These are phyloP conservation scores for Apostichopus leukothele DNA, from an alignment of 53 echinoderm and acorn worm genomes.

Conservation along the genomic window DNA sequence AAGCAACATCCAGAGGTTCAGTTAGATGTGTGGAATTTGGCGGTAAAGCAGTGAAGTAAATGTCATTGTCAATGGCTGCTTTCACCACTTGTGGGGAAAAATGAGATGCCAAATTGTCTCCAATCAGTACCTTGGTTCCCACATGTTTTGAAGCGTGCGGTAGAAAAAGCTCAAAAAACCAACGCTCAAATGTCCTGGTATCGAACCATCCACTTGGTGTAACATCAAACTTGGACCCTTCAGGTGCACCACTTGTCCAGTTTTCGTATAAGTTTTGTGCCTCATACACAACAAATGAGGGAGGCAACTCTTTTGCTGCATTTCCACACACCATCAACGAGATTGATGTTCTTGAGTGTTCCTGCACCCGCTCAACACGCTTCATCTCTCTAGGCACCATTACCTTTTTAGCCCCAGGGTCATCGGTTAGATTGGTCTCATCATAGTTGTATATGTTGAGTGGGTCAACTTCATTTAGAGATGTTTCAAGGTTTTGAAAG, in stretches of 20 bases:
- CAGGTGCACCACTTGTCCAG: constrained; percentile 22
- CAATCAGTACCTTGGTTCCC: constrained; percentile 16
- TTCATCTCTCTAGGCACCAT: not conserved
- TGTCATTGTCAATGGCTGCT: constrained; percentile 40
- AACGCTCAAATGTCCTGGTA: not conserved
- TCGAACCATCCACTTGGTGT: constrained; percentile 28
- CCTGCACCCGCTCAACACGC: not conserved
- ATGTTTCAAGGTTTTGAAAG: not conserved
- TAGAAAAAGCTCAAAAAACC: constrained; percentile 8
- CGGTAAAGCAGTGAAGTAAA: constrained; percentile 53
- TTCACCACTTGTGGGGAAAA: constrained; percentile 46
- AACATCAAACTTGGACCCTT: constrained; percentile 1
- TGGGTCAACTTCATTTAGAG: not conserved
- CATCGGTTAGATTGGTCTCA: constrained; percentile 39
- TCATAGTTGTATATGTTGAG: not conserved
- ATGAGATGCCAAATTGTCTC: constrained; percentile 46
- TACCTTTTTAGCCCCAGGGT: constrained; percentile 23
- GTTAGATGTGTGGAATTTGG: constrained; percentile 48
- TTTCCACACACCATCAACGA: constrained; percentile 13
- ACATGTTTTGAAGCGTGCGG: not conserved
- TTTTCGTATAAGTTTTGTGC: not conserved
- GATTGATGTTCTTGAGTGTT: not conserved
- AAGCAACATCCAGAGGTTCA: constrained; percentile 37
- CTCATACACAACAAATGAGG: not conserved
- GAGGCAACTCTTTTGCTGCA: not conserved